Evolutionary conservation across 2,888 invertebrate genomes (phyloP).

Genomic region (Sthenelais limicola): DNA sequence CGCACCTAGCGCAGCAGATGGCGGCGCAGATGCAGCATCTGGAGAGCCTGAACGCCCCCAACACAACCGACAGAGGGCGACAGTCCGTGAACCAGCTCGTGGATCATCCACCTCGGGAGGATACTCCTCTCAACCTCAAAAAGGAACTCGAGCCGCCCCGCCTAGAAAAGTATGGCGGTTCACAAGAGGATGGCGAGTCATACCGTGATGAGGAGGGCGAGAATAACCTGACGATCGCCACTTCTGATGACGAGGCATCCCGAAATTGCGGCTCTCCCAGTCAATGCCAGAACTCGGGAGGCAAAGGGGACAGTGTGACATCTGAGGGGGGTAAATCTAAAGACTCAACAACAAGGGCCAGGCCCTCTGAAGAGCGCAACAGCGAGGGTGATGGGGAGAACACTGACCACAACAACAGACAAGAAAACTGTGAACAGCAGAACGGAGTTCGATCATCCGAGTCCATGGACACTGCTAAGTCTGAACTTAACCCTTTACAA

Average conservation of each 20-base stretch:
- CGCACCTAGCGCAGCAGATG: constrained; percentile 30
- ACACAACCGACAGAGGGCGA: not conserved
- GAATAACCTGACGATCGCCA: constrained; percentile 13
- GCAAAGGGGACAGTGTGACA: not conserved
- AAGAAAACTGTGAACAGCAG: too few relatives aligned
- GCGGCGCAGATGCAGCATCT: constrained; percentile 18
- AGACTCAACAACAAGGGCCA: too few relatives aligned
- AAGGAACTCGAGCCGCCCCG: constrained; percentile 30
- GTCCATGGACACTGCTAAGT: not conserved
- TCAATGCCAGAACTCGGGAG: not conserved
- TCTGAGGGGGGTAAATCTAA: too few relatives aligned
- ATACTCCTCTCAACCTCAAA: constrained; percentile 34
- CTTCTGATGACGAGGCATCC: constrained; percentile 18
- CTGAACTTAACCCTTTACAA: not conserved
- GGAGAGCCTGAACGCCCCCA: not conserved
- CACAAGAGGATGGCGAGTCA: constrained; percentile 16
- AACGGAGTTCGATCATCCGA: not conserved
- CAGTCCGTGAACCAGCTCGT: not conserved
- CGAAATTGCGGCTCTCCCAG: constrained; percentile 12
- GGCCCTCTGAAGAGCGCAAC: too few relatives aligned
- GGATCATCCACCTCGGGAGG: constrained; percentile 21
- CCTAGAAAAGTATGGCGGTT: constrained; percentile 21
- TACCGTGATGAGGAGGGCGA: not conserved
- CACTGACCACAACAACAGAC: not conserved
- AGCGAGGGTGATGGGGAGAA: not conserved